These are phyloP conservation scores for Montifringilla adamsi DNA, from an alignment of 2,113 vertebrate genomes.

Conservation along the genomic window DNA sequence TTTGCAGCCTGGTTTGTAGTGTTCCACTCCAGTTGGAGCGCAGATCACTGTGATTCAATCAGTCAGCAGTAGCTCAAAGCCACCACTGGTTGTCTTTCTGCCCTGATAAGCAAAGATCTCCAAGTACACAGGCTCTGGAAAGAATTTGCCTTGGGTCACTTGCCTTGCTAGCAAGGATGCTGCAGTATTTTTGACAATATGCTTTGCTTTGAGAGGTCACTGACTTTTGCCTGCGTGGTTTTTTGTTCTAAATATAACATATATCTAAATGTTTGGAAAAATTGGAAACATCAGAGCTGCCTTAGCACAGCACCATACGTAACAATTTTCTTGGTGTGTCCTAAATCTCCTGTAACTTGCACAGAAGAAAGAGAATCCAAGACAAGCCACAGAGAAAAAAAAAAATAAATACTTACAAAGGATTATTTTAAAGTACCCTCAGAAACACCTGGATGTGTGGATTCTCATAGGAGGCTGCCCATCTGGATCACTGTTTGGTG, in stretches of 20 bases:
- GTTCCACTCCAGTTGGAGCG: constrained; percentile 52
- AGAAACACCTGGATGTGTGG: not conserved
- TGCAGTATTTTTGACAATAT: constrained; percentile 69
- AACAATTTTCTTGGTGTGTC: not conserved
- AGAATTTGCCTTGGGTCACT: constrained; percentile 51
- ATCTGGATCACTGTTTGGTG: not conserved
- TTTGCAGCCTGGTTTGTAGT: constrained; percentile 8
- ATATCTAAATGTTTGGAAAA: constrained; percentile 1
- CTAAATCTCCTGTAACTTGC: not conserved
- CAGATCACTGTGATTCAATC: constrained; percentile 64
- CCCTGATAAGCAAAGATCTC: constrained; percentile 69
- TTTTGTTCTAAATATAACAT: constrained; percentile 37
- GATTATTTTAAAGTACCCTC: not conserved
- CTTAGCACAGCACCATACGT: not conserved
- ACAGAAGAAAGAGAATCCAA: not conserved
- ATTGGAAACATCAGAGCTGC: not conserved
- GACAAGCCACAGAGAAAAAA: not conserved
- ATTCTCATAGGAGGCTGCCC: not conserved
- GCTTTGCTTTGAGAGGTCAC: constrained; percentile 63
- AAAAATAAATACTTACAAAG: not conserved
- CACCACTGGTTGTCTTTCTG: constrained; percentile 69
- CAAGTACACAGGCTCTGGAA: constrained; percentile 26
- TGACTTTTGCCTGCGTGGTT: constrained; percentile 30
- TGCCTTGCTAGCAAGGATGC: constrained; percentile 47
- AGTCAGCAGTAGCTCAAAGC: constrained; percentile 72